Evolutionary conservation across 2,113 vertebrate genomes (phyloP).

Genomic region (Stigmatopora nigra): DNA sequence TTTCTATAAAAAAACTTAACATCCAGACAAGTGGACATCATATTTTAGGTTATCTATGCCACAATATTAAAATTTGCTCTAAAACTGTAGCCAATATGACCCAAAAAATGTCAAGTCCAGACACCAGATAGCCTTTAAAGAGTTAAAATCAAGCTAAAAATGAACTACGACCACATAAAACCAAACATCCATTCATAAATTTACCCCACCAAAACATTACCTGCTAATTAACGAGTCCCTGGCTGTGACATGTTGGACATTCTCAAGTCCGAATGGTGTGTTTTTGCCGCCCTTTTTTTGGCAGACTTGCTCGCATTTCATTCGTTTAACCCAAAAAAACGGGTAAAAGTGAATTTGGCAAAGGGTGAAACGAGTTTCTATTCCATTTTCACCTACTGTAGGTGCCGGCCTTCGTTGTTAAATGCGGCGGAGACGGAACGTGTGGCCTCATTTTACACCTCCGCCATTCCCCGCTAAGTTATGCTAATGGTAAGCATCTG

Average conservation of each 20-base stretch:
- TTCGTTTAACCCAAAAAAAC: conserved; percentile 51
- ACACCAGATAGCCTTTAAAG: background rate
- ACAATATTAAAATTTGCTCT: no score
- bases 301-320: conserved; percentile 56
- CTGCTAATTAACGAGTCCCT: conserved; percentile 11
- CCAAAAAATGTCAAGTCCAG: no score
- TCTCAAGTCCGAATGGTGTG: conserved; percentile 41
- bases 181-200: background rate
- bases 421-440: conserved; percentile 53
- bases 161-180: background rate
- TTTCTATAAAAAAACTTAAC: no score
- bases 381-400: conserved; percentile 68
- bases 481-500: conserved; percentile 67
- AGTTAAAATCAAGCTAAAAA: background rate
- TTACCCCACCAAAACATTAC: background rate
- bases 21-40: no score
- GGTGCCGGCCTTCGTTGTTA: conserved; percentile 55
- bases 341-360: conserved; percentile 62
- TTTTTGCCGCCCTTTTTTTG: conserved; percentile 57
- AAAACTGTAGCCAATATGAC: no score
- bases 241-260: conserved; percentile 26
- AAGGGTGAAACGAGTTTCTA: conserved; percentile 41
- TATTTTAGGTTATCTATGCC: no score
- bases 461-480: conserved; percentile 63
- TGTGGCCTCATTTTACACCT: conserved; percentile 68